Percentiles rank a stretch among this genome's conserved stretches.
Conservation (phyloP, 2,113 vertebrate species). For the Platycercus adscitus region DNA sequence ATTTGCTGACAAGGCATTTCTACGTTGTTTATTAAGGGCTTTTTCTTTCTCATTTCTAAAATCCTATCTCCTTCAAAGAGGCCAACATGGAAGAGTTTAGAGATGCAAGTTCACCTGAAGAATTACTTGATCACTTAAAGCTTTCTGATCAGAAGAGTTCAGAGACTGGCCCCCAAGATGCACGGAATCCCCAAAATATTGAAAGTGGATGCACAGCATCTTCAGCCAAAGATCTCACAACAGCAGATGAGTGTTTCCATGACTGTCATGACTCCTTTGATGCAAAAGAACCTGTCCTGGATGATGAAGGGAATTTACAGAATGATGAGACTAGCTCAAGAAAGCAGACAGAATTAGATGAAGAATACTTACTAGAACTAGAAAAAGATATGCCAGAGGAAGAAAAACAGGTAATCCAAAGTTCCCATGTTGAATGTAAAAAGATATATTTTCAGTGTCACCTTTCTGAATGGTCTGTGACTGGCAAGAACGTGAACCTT, state of each 20-base stretch:
- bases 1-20: background rate
- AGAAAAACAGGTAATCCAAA: slow-evolving; percentile 79
- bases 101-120: slow-evolving; percentile 44
- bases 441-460: background rate
- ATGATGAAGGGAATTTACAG: slow-evolving; percentile 33
- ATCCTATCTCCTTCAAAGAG: background rate
- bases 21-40: background rate
- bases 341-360: slow-evolving; percentile 74
- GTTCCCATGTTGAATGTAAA: background rate
- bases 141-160: slow-evolving; percentile 53
- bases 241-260: slow-evolving; percentile 77
- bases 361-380: slow-evolving; percentile 78
- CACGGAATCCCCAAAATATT: background rate
- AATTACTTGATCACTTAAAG: slow-evolving; percentile 64
- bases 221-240: background rate
- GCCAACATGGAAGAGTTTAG: slow-evolving; percentile 67
- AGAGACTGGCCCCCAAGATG: background rate
- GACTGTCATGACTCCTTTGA: slow-evolving; percentile 76
- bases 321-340: slow-evolving; percentile 26
- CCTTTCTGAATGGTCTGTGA: background rate
- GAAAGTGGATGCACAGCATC: background rate
- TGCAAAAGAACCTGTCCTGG: slow-evolving; percentile 1
- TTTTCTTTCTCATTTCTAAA: background rate
- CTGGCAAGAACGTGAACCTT: background rate
- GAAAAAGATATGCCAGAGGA: slow-evolving; percentile 82